Evolutionary conservation across 37 sponge, comb jelly and placozoan species (phyloP).

Genomic region (Chondrosia reniformis): DNA sequence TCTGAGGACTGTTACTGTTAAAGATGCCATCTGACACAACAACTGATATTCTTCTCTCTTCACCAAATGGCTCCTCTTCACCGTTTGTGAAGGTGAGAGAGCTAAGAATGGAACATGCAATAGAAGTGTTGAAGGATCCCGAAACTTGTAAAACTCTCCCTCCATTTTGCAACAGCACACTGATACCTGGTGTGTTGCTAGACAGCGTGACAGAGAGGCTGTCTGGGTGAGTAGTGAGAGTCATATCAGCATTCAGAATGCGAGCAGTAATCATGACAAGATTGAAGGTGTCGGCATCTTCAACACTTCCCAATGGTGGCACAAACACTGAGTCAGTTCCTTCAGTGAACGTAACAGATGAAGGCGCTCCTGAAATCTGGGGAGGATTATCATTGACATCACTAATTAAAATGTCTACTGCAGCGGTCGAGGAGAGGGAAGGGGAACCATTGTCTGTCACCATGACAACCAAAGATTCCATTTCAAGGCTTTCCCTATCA

Average conservation of each 20-base stretch:
- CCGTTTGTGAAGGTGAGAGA: constrained; percentile 14
- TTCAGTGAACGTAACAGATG: constrained; percentile 34
- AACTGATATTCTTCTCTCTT: neutral
- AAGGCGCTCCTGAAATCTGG: neutral
- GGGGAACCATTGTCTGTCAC: constrained; percentile 48
- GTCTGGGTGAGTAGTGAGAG: constrained; percentile 28
- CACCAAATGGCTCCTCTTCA: neutral
- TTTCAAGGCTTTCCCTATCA: constrained; percentile 29
- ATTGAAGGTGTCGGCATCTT: constrained; percentile 47
- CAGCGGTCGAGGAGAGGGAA: constrained; percentile 29
- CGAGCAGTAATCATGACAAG: constrained; percentile 14
- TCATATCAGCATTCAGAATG: neutral
- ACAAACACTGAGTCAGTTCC: constrained; percentile 25
- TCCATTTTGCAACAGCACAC: neutral
- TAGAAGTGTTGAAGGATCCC: constrained; percentile 25
- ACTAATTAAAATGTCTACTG: constrained; percentile 24
- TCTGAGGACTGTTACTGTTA: neutral
- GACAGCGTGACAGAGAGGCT: constrained; percentile 17
- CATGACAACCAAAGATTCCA: constrained; percentile 20
- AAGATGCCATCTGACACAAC: constrained; percentile 15
- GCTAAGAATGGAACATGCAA: constrained; percentile 23
- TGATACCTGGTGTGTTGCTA: neutral
- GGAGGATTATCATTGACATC: constrained; percentile 67
- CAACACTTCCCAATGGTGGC: constrained; percentile 21
- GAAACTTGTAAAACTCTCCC: constrained; percentile 25